Conservation (phyloP, 2,888 invertebrate genomes). For the Synanthedon tipuliformis region DNA sequence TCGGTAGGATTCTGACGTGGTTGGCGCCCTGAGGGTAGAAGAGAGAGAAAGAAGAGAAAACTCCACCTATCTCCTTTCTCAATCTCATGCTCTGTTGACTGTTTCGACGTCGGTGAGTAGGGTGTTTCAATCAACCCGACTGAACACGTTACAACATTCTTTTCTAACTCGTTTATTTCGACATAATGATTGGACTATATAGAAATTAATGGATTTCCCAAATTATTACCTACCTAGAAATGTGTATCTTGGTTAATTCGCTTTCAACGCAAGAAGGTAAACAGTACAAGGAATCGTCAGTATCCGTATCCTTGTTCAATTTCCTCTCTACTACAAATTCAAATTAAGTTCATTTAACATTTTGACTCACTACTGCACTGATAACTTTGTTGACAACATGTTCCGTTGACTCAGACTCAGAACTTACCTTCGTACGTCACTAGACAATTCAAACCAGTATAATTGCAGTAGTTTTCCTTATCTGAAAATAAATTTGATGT, state of each 20-base stretch:
- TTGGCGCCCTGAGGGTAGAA: too few species aligned
- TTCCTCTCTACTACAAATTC: constrained; percentile 39
- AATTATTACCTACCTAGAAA: constrained; percentile 28
- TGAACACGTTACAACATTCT: too few species aligned
- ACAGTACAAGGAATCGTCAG: constrained; percentile 44
- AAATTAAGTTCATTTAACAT: neutral
- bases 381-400: too few species aligned
- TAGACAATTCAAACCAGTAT: constrained; percentile 60
- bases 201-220: neutral
- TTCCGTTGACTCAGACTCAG: neutral
- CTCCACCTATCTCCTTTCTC: too few species aligned
- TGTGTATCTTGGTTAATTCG: constrained; percentile 42
- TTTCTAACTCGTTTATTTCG: too few species aligned
- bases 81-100: too few species aligned
- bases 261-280: constrained; percentile 71
- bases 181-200: too few species aligned
- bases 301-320: constrained; percentile 40
- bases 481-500: constrained; percentile 31
- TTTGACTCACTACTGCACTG: too few species aligned
- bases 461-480: constrained; percentile 57
- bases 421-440: constrained; percentile 23
- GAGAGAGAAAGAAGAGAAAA: too few species aligned
- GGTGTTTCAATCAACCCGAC: too few species aligned
- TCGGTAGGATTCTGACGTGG: too few species aligned
- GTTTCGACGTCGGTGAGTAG: too few species aligned